Evolutionary conservation across 2,888 invertebrate genomes (phyloP), one percentile per base, ranked within the genome.

Genomic region (Euzophera pinguis): DNA sequence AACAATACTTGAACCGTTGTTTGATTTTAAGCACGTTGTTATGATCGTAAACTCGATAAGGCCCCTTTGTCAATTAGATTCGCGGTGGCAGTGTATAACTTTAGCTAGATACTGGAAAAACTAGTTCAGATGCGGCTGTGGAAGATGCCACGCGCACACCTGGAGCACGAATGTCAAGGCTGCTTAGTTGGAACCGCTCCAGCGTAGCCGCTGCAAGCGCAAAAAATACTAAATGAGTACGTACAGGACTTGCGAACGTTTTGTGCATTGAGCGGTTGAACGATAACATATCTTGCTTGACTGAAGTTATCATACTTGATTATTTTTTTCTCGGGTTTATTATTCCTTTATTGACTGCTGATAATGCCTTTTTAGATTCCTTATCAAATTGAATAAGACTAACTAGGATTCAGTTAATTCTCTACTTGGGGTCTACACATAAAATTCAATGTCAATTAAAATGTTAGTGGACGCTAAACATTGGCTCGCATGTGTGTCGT

Each of bases 151-250:
- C 69, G 75, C 72, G 65, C 71, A 71, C 83, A 83, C 84, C 86
- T 84, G 84, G 78, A 81, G 61, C 67, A 66, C 78, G 80, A 88
- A 89, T 88, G 88, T 88, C 88, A 89, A 89, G 89, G 88, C 81
- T 84, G 78, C 67, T 60, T 67, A 72, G 71, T 86, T 86, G 84
- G 86, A 87, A 78, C 61, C 69, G 71, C 77, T 88, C 85, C 88
- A 87, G 87, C 73, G 63, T 65, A 63, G 64, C 63, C 57, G 55
- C 57, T 63, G 63, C 63, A 63, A 65, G 63, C 62, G 60, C 60
- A 60, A 62, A 62, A 61, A 61, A 59, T 47, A 41, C 43, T 34
- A 48, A 53, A 53, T n/a, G n/a, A n/a, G n/a, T 39, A 14, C 13
- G 45, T 37, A 50, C 47, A 22, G n/a, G 29, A 10, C 32, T 32